Evolutionary conservation across 1,140 invertebrate genomes (phyloP).

Genomic region (Caenorhabditis remanei): DNA sequence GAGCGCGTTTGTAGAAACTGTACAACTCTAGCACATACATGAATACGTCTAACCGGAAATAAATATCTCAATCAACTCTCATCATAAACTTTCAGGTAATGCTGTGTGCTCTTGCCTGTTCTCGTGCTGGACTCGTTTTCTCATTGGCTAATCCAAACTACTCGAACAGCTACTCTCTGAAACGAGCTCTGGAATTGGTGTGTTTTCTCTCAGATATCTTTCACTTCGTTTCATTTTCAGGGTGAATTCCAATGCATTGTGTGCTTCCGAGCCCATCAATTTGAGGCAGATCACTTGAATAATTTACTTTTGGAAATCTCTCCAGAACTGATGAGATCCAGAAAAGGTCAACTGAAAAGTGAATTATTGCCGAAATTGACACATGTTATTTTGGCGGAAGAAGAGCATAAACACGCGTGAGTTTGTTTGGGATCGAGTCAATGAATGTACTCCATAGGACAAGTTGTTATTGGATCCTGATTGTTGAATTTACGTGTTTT

Average conservation of each 20-base stretch:
- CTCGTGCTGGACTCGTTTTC: conserved; percentile 74
- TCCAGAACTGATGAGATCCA: conserved; percentile 67
- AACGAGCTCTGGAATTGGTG: conserved; percentile 67
- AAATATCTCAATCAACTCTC: not conserved
- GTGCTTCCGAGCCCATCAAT: conserved; percentile 68
- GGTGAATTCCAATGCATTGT: conserved; percentile 72
- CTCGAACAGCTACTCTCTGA: conserved; percentile 65
- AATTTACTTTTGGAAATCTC: conserved; percentile 70
- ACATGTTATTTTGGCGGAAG: conserved; percentile 75
- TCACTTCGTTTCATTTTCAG: conserved; percentile 55
- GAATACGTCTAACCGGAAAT: no score
- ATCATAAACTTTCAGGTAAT: conserved; percentile 66
- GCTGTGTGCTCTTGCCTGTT: conserved; percentile 70
- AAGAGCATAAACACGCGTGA: conserved; percentile 76
- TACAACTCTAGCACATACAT: no score
- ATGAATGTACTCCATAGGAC: no score
- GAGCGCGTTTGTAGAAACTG: no score
- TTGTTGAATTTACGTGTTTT: not conserved
- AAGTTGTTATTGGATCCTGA: no score
- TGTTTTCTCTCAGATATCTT: not conserved
- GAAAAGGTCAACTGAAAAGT: conserved; percentile 67
- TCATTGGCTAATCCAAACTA: conserved; percentile 75
- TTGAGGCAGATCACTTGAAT: conserved; percentile 68
- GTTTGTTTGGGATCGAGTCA: not conserved
- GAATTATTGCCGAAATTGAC: conserved; percentile 70